Evolutionary conservation across 2,888 invertebrate species (phyloP), one percentile per base, ranked within the genome.

Genomic region (Linnaemya vulpina): DNA sequence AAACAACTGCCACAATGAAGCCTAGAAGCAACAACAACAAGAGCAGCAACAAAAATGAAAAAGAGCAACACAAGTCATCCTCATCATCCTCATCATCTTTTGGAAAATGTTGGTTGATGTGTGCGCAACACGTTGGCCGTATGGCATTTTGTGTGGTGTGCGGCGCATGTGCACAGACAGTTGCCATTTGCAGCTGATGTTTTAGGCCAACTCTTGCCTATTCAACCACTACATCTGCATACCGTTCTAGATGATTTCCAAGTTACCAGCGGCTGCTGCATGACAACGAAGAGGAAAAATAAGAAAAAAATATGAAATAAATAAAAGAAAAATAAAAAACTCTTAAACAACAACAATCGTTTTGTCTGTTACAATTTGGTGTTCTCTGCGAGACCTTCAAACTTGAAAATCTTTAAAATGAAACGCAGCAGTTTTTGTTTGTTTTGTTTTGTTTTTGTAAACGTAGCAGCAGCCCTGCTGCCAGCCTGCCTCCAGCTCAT

Each of bases 121-220:
- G 82, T 83, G 58, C 83, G 75, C 75, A 83, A 67, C 58, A 74
- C 74, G 82, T 78, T 81, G 51, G 30, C 30, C 30, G 30, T 58
- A 81, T 79, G 58, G 78, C 30, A 53, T 73, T 83, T 73, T 68
- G 70, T 58, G 25, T 58, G 65, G 55, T 55, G 75, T 82, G 90
- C 89, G 90, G 90, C 89, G 90, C 89, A 89, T 89, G 89, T 87
- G 83, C 90, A 88, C 87, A 87, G 86, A 30, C 40, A 51, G 46
- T 70, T 53, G 40, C 65, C 65, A 63, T 75, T 73, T 78, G 79
- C 71, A 77, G 83, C 78, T 80, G 58, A 63, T 80, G 67, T 62
- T 51, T 67, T 53, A 74, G 74, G 67, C 70, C 71, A 81, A 53
- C 38, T 58, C 53, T 35, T 43, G 63, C 20, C 58, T 17, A 7